Percentiles rank a stretch among this genome's conserved stretches.
Evolutionary conservation across 2,797 vertebrate species (phyloP).

Genomic region (Artibeus lituratus): DNA sequence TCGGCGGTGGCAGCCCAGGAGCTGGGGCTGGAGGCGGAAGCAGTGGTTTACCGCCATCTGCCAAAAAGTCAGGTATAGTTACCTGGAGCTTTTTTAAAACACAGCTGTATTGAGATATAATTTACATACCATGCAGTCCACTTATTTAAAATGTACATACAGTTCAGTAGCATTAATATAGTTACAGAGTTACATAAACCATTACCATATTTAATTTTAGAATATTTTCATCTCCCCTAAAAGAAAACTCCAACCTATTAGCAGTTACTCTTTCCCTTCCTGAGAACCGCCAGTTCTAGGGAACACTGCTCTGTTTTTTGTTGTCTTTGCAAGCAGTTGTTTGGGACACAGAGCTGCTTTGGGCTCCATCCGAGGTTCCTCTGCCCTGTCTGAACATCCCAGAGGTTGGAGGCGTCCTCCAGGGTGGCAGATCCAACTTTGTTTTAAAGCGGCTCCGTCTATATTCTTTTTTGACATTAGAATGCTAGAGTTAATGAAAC

Average conservation of each 20-base stretch:
- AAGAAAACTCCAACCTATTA: not conserved
- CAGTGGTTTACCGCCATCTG: constrained; percentile 90
- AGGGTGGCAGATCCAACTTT: not conserved
- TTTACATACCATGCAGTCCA: not conserved
- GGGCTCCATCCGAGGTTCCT: not conserved
- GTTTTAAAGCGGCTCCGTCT: not conserved
- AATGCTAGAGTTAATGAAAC: not conserved
- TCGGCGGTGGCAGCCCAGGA: constrained; percentile 83
- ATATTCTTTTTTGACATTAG: not conserved
- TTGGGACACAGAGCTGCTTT: not conserved
- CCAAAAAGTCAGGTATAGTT: constrained; percentile 94
- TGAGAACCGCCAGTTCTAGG: not conserved
- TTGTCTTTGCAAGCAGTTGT: not conserved
- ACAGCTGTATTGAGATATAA: not conserved
- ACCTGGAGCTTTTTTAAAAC: not conserved
- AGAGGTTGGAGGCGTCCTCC: not conserved
- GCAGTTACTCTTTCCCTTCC: not conserved
- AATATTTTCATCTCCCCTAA: not conserved
- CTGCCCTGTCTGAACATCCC: not conserved
- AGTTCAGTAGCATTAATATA: not conserved
- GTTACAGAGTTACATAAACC: not conserved
- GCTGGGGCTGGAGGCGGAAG: constrained; percentile 85
- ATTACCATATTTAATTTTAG: not conserved
- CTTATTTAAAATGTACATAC: not conserved
- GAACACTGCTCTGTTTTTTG: not conserved